A percentile compares a stretch with the other conserved stretches of the same genome.
Conservation (phyloP, 2,797 vertebrate species). For the Pseudocheirus occidentalis region DNA sequence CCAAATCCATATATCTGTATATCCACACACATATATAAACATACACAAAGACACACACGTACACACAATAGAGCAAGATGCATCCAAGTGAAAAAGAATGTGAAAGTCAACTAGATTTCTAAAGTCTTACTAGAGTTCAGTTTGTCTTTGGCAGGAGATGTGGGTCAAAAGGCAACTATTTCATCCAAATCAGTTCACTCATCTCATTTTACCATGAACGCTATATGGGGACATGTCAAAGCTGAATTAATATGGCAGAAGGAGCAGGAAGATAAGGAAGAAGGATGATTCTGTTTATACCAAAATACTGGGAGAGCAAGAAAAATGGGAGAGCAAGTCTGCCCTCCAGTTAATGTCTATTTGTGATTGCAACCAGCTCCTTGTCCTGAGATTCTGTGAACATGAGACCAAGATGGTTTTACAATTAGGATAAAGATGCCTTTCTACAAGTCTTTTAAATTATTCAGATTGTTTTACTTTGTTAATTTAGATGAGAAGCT, state of each 20-base stretch:
- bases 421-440: constrained; percentile 40
- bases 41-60: no score
- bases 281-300: constrained; percentile 70
- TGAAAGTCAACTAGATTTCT: constrained; percentile 34
- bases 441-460: constrained; percentile 65
- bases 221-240: constrained; percentile 48
- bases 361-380: constrained; percentile 60
- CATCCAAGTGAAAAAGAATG: background rate
- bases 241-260: constrained; percentile 57
- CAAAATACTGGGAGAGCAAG: constrained; percentile 51
- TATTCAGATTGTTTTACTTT: constrained; percentile 29
- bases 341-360: constrained; percentile 51
- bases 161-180: constrained; percentile 41
- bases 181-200: constrained; percentile 57
- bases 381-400: constrained; percentile 43
- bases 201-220: constrained; percentile 49
- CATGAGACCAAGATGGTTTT: constrained; percentile 39
- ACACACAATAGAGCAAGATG: background rate
- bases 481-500: constrained; percentile 44
- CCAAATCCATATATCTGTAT: no score
- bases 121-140: constrained; percentile 36
- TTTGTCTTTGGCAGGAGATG: constrained; percentile 50
- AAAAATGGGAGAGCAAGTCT: constrained; percentile 33
- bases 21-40: no score
- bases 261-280: constrained; percentile 55